Evolutionary conservation across 2,888 invertebrate species (phyloP).

Genomic region (Druceiella hillmani): DNA sequence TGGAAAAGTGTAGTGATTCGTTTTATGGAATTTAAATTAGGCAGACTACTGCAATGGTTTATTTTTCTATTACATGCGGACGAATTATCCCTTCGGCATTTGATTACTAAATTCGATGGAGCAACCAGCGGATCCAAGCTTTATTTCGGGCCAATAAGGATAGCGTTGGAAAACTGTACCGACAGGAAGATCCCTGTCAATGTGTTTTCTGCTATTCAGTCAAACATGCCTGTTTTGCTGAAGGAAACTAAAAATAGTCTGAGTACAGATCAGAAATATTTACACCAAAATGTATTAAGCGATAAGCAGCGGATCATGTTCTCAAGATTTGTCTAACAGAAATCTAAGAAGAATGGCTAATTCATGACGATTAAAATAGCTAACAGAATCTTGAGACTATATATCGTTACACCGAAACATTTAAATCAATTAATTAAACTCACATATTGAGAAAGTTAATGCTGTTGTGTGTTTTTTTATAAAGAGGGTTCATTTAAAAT

Average conservation of each 20-base stretch:
- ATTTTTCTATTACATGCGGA: conserved; percentile 25
- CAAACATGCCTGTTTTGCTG: conserved; percentile 2
- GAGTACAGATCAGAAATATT: conserved; percentile 24
- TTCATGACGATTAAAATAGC: conserved; percentile 23
- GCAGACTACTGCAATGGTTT: conserved; percentile 23
- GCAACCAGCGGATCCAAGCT: conserved; percentile 23
- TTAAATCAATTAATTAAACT: conserved; percentile 12
- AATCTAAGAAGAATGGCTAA: conserved; percentile 19
- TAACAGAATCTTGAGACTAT: conserved; percentile 21
- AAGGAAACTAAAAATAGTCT: conserved; percentile 8
- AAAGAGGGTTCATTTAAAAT: too few species aligned
- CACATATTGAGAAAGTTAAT: conserved; percentile 20
- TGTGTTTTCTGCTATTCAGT: conserved; percentile 3
- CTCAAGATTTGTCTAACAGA: conserved; percentile 16
- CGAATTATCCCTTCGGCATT: conserved; percentile 23
- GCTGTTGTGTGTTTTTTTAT: conserved; percentile 21
- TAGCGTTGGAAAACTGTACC: conserved; percentile 18
- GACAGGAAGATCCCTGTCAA: conserved; percentile 9
- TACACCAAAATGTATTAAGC: conserved; percentile 17
- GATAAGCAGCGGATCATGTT: conserved; percentile 16
- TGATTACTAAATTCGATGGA: conserved; percentile 24
- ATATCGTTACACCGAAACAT: conserved; percentile 18
- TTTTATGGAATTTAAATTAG: conserved; percentile 19
- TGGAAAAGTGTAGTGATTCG: conserved; percentile 21
- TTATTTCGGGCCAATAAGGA: conserved; percentile 25